Evolutionary conservation across 2,888 invertebrate species (phyloP).

Genomic region (Volucella zonaria): DNA sequence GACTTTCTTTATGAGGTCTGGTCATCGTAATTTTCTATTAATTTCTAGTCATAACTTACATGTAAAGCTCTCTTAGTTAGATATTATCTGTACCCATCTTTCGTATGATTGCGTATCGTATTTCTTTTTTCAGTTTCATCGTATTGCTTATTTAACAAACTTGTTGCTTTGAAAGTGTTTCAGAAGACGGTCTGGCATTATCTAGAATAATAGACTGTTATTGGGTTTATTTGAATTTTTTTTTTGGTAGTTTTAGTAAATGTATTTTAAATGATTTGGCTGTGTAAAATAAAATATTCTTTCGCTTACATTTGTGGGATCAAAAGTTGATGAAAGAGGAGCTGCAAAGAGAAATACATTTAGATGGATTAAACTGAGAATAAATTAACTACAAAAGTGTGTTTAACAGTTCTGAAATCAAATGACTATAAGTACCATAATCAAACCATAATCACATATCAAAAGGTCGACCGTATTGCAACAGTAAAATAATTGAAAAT

Average conservation of each 20-base stretch:
- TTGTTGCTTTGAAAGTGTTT: slow-evolving; percentile 57
- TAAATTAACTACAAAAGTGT: slow-evolving; percentile 51
- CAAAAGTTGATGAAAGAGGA: slow-evolving; percentile 39
- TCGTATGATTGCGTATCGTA: too few species aligned
- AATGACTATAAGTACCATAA: too few species aligned
- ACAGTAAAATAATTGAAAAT: too few species aligned
- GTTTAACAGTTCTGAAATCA: slow-evolving; percentile 34
- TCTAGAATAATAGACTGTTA: slow-evolving; percentile 65
- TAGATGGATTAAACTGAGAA: slow-evolving; percentile 74
- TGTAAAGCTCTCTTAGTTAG: too few species aligned
- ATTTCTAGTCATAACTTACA: too few species aligned
- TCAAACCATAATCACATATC: too few species aligned
- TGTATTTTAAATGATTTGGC: background rate
- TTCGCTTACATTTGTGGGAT: slow-evolving; percentile 71
- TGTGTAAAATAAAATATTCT: background rate
- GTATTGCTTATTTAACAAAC: too few species aligned
- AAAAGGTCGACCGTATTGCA: too few species aligned
- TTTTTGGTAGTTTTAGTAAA: background rate
- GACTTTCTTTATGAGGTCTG: too few species aligned
- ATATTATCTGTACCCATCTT: too few species aligned
- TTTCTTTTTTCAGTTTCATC: too few species aligned
- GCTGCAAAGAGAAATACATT: background rate
- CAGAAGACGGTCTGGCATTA: slow-evolving; percentile 70
- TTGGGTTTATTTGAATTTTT: slow-evolving; percentile 27
- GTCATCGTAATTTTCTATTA: too few species aligned